Base-by-base conservation (phyloP, 2,113 vertebrate genomes). In the Hymenochirus boettgeri region DNA sequence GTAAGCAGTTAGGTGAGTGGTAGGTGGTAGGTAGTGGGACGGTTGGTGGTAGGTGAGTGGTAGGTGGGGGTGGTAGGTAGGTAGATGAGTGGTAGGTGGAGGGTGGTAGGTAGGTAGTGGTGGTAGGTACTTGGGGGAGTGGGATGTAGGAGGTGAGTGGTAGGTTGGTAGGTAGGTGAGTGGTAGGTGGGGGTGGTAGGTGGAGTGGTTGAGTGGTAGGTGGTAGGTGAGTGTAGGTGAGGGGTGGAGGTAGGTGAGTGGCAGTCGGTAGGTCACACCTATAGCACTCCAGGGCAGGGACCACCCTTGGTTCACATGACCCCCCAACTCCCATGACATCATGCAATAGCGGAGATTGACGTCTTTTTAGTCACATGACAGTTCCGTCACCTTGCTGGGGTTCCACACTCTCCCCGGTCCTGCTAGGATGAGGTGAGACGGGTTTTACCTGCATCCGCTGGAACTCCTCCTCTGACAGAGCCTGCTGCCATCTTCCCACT, bases 401-500 rank as follows among this genome's bases (percentile, higher is more conserved):
- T 26, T 3, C 21, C 21, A 5, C 22, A 4, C 5, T 42, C 4
- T 5, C 10, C 37, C 37, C 1, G 39, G 5, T 6, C 39, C 3
- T 42, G 15, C 11, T 17, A 12, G 35, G 35, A 2, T 5, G n/a
- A 10, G 31, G 31, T 8, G 31, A 7, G 33, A 2, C 33, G 3
- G 13, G 11, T 11, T 1, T 70, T 65, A 96, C 93, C 93, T 96
- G 93, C 93, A 96, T 93, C 72, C 93, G 91, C 71, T 95, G 91
- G 73, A 96, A 96, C 86, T 96, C 93, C 88, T 96, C 93, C 69
- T 90, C 92, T n/a, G 93, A 95, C 53, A 96, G 83, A 80, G 93
- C 92, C 88, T 96, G 93, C 78, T 93, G 92, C 93, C 94, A 91
- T 77, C 85, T 89, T 70, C 5, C 39, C 39, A n/a, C 39, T n/a